These are phyloP conservation scores for Sericinus montela DNA, from an alignment of 2,888 invertebrate species.

Conservation along the genomic window DNA sequence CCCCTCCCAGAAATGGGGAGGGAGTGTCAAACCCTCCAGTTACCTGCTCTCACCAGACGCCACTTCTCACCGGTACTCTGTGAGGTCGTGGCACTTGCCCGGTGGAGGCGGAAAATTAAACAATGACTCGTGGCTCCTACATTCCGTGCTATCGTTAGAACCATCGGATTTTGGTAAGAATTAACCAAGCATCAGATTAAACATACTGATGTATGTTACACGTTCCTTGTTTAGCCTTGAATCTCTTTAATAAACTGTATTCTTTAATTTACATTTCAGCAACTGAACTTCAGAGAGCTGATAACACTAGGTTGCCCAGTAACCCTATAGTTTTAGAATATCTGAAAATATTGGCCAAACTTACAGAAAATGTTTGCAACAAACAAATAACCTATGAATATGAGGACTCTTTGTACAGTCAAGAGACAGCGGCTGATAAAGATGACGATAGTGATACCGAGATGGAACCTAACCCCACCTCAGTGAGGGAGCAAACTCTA, in stretches of 20 bases:
- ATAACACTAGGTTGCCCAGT: conserved; percentile 77
- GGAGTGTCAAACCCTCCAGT: too few species aligned
- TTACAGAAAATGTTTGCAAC: conserved; percentile 64
- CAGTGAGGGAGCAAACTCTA: conserved; percentile 64
- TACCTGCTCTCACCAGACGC: too few species aligned
- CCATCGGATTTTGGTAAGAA: conserved; percentile 82
- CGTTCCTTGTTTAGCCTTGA: too few species aligned
- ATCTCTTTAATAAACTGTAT: too few species aligned
- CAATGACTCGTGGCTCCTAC: conserved; percentile 83
- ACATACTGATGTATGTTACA: too few species aligned
- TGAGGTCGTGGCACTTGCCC: too few species aligned
- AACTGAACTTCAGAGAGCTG: conserved; percentile 65
- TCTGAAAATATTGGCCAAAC: conserved; percentile 64
- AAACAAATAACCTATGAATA: conserved; percentile 65
- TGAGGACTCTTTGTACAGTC: conserved; percentile 67
- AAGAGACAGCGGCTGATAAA: conserved; percentile 68
- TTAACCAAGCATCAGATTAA: too few species aligned
- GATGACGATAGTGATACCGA: conserved; percentile 81
- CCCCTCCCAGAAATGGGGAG: too few species aligned
- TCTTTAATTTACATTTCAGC: too few species aligned
- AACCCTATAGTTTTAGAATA: conserved; percentile 64
- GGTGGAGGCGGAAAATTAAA: conserved; percentile 65
- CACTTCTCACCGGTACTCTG: too few species aligned
- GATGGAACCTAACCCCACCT: conserved; percentile 66
- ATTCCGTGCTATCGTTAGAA: conserved; percentile 83